These are phyloP conservation scores for Cynocephalus volans DNA, from an alignment of 2,113 vertebrate genomes.

Conservation along the genomic window DNA sequence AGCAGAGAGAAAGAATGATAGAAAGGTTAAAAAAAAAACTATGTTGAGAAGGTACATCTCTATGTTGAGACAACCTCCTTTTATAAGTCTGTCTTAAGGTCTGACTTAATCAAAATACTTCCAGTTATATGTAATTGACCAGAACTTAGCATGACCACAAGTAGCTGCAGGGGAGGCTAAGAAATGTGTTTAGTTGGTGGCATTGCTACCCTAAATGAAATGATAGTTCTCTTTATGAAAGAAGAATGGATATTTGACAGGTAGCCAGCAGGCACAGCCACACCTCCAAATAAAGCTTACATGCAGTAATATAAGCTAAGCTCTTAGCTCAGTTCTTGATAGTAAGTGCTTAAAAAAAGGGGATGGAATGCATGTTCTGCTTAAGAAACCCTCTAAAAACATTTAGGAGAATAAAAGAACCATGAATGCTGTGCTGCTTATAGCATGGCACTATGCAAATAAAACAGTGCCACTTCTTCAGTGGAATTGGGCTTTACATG, in stretches of 20 bases:
- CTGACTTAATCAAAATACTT: not conserved
- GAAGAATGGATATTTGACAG: not conserved
- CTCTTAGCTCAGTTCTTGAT: not conserved
- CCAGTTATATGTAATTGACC: not conserved
- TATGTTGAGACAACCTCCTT: not conserved
- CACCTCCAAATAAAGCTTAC: not conserved
- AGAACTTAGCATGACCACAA: not conserved
- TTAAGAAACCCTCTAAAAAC: conserved; percentile 16
- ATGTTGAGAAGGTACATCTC: not conserved
- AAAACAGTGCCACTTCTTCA: not conserved
- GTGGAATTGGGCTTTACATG: not conserved
- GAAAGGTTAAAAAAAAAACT: not conserved
- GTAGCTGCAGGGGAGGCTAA: not conserved
- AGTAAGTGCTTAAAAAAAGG: conserved; percentile 47
- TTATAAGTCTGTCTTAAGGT: not conserved
- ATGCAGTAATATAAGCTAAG: not conserved
- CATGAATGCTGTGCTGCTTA: not conserved
- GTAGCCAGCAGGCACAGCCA: not conserved
- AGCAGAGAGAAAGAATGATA: not conserved
- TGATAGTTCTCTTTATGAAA: not conserved
- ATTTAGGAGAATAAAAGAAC: not conserved
- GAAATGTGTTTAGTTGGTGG: not conserved
- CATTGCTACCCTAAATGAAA: not conserved
- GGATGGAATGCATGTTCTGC: not conserved
- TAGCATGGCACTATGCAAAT: not conserved